Conservation (phyloP, 2,797 vertebrate species). For the Emys orbicularis region DNA sequence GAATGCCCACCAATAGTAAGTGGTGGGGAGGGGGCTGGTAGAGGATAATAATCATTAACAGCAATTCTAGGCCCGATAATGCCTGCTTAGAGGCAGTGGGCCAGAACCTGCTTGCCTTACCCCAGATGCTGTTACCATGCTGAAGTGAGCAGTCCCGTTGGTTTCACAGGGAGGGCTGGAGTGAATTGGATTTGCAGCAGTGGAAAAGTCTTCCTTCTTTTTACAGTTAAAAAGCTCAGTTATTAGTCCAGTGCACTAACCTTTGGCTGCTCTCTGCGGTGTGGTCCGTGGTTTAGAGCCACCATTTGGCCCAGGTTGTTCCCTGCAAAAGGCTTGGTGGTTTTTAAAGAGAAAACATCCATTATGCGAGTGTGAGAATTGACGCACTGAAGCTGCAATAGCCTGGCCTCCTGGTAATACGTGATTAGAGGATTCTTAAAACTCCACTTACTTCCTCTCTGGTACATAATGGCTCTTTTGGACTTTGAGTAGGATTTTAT, state of each 20-base stretch:
- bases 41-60: not conserved
- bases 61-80: not conserved
- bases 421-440: slow-evolving; percentile 73
- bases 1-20: not conserved
- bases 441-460: slow-evolving; percentile 66
- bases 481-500: slow-evolving; percentile 72
- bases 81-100: not conserved
- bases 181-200: not conserved
- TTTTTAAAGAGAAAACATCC: slow-evolving; percentile 14
- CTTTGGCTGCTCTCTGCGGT: not conserved
- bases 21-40: too few species aligned
- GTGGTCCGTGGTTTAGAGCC: not conserved
- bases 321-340: not conserved
- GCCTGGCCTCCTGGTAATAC: slow-evolving; percentile 34
- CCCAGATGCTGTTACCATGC: not conserved
- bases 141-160: not conserved
- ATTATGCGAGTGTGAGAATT: not conserved
- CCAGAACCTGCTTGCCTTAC: not conserved
- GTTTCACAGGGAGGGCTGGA: not conserved
- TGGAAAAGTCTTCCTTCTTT: not conserved
- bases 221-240: not conserved
- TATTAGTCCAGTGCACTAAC: not conserved
- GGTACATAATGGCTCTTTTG: slow-evolving; percentile 58
- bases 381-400: slow-evolving; percentile 30
- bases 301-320: not conserved